Conservation (phyloP, 2,797 vertebrate species). For the Gallinago solitaria region DNA sequence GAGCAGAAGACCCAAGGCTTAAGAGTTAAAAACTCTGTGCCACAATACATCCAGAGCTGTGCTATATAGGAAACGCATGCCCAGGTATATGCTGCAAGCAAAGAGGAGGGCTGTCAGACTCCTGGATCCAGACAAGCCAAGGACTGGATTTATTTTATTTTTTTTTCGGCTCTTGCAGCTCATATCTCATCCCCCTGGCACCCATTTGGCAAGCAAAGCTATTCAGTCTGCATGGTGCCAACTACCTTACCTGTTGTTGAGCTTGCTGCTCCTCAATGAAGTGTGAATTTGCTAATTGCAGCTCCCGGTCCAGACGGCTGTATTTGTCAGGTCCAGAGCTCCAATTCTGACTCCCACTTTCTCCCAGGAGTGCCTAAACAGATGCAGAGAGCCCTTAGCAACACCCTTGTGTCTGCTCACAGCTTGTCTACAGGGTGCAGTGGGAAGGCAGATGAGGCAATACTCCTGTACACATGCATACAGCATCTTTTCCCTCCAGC, state of each 20-base stretch:
- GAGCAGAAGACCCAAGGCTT: neutral
- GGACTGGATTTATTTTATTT: neutral
- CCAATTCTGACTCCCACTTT: constrained; percentile 84
- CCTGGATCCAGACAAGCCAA: neutral
- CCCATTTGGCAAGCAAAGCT: constrained; percentile 5
- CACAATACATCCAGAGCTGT: neutral
- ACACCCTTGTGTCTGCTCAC: neutral
- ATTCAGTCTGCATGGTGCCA: neutral
- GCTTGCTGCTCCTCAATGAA: constrained; percentile 94
- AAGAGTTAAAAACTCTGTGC: neutral
- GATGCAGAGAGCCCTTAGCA: neutral
- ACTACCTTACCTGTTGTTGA: constrained; percentile 90
- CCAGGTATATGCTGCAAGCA: neutral
- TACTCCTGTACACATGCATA: accelerated
- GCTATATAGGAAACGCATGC: neutral
- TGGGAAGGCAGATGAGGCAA: neutral
- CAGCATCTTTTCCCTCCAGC: neutral
- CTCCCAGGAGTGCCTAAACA: constrained; percentile 83
- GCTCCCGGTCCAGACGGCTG: constrained; percentile 84
- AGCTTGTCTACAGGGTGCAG: neutral
- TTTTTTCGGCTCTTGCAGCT: neutral
- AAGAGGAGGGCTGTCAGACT: neutral
- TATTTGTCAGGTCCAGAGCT: constrained; percentile 84
- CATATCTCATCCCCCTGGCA: neutral
- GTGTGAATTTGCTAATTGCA: constrained; percentile 90